Evolutionary conservation across 2,888 invertebrate species (phyloP).

Genomic region (Orthosia gothica): DNA sequence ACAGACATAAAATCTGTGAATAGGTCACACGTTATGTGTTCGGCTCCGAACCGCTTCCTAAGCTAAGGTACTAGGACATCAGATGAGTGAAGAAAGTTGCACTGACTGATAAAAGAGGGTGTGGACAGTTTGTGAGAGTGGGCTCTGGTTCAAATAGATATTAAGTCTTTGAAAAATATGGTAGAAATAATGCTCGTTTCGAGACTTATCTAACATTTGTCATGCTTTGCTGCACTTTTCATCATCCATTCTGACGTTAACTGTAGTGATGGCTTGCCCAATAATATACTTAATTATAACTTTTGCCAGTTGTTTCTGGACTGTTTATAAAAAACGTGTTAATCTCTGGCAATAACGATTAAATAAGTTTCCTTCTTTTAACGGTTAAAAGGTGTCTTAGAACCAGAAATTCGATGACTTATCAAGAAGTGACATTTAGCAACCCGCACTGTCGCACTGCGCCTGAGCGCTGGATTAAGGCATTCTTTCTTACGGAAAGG

Average conservation of each 20-base stretch:
- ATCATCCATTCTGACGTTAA: neutral
- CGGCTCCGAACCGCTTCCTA: neutral
- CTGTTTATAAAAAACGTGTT: too few relatives aligned
- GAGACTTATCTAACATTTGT: neutral
- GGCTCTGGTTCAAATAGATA: neutral
- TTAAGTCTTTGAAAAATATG: neutral
- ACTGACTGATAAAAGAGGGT: neutral
- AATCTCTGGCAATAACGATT: too few relatives aligned
- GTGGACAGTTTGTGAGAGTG: neutral
- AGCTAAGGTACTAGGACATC: neutral
- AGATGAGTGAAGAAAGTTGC: conserved; percentile 1
- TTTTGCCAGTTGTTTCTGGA: too few relatives aligned
- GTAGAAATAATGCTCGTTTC: neutral
- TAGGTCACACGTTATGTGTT: conserved; percentile 14
- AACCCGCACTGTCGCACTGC: too few relatives aligned
- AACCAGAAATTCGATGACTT: too few relatives aligned
- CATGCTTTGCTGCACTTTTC: neutral
- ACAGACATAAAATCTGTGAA: conserved; percentile 34
- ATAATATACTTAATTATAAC: neutral
- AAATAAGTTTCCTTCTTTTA: too few relatives aligned
- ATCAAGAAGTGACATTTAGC: too few relatives aligned
- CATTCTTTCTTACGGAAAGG: too few relatives aligned
- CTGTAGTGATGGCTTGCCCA: neutral
- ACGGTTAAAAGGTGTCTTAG: too few relatives aligned
- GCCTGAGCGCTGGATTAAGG: too few relatives aligned